phyloP scores from a whole-genome alignment of 1,140 invertebrate genomes.

The Drosophila triauraria region DNA sequence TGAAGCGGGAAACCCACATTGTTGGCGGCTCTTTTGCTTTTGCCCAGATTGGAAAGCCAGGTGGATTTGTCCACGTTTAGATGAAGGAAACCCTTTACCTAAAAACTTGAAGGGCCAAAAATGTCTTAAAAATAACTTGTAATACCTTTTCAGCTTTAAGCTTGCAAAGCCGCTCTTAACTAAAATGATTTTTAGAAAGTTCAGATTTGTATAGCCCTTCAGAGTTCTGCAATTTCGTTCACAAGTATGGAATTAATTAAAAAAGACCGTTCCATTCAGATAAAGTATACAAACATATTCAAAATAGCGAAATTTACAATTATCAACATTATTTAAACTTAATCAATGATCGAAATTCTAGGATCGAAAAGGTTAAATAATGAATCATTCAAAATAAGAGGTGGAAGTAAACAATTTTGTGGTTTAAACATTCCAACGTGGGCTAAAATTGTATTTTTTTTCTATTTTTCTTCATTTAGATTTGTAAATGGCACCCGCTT shows the following conservation, averaged over 20 bases:
- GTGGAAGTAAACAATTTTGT: too few relatives aligned
- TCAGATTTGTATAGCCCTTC: too few relatives aligned
- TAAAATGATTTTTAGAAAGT: neutral
- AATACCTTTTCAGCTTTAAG: neutral
- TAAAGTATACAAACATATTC: too few relatives aligned
- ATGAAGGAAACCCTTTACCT: neutral
- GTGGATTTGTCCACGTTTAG: neutral
- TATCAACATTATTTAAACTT: too few relatives aligned
- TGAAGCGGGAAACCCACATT: neutral
- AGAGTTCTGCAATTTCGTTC: neutral
- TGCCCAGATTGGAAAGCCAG: neutral
- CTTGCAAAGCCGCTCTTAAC: neutral
- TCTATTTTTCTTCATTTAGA: constrained; percentile 75
- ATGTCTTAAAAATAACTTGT: neutral
- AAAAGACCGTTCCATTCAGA: too few relatives aligned
- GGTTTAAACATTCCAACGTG: neutral
- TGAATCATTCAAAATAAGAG: too few relatives aligned
- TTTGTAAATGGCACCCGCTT: constrained; percentile 98
- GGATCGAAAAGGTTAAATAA: too few relatives aligned
- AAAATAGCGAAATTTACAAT: too few relatives aligned
- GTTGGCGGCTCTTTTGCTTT: neutral
- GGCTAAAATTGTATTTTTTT: neutral
- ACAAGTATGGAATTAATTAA: neutral
- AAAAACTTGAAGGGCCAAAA: neutral
- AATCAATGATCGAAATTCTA: too few relatives aligned